These are phyloP conservation scores for Acleris holmiana DNA, from an alignment of 2,888 invertebrate species.

Conservation along the genomic window DNA sequence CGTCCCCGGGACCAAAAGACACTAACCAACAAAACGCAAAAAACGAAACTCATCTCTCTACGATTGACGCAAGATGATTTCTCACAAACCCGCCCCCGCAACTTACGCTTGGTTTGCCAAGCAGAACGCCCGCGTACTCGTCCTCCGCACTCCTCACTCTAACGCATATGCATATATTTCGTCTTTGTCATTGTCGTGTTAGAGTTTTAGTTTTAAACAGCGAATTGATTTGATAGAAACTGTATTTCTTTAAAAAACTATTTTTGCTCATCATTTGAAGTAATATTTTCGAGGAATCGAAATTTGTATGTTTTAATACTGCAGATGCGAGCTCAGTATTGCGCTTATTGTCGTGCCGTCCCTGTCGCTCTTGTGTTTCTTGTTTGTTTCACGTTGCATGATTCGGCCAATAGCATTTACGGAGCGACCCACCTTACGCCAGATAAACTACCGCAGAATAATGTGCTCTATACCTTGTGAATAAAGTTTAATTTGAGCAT, in stretches of 20 bases:
- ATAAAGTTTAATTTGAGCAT: slow-evolving; percentile 83
- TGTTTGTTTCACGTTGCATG: slow-evolving; percentile 79
- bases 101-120: slow-evolving; percentile 46
- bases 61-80: slow-evolving; percentile 40
- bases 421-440: slow-evolving; percentile 82
- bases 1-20: slow-evolving; percentile 44
- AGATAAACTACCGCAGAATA: slow-evolving; percentile 76
- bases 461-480: slow-evolving; percentile 76
- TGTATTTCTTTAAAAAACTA: slow-evolving; percentile 33
- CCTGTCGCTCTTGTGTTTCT: slow-evolving; percentile 75
- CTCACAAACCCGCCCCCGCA: slow-evolving; percentile 29
- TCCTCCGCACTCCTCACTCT: slow-evolving; percentile 61
- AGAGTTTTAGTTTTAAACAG: slow-evolving; percentile 48
- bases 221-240: slow-evolving; percentile 41
- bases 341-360: slow-evolving; percentile 60
- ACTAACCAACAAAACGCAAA: slow-evolving; percentile 42
- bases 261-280: slow-evolving; percentile 8
- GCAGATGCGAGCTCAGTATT: slow-evolving; percentile 42
- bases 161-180: slow-evolving; percentile 47
- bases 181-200: slow-evolving; percentile 59
- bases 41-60: slow-evolving; percentile 44
- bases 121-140: slow-evolving; percentile 56
- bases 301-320: slow-evolving; percentile 22
- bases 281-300: slow-evolving; percentile 12
- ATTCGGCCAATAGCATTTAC: slow-evolving; percentile 82